Evolutionary conservation across 1,140 invertebrate species (phyloP).

Genomic region (Procambarus clarkii): DNA sequence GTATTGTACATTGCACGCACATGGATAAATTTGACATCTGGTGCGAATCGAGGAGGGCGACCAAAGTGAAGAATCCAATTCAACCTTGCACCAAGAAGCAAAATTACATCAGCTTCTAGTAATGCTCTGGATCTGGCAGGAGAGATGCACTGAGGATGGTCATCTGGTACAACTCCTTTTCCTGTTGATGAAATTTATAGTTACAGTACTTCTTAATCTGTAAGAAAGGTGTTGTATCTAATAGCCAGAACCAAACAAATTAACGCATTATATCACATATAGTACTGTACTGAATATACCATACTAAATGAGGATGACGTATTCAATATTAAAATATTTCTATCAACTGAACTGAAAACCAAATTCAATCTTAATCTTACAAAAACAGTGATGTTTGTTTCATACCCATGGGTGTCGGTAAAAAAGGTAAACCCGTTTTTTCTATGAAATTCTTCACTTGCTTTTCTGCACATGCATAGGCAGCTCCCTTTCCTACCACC

Average conservation of each 20-base stretch:
- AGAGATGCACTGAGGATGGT: conserved; percentile 85
- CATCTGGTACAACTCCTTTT: conserved; percentile 94
- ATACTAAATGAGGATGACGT: too few relatives aligned
- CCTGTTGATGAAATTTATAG: conserved; percentile 1
- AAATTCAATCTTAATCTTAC: too few relatives aligned
- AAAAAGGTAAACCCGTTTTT: conserved; percentile 87
- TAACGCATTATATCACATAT: too few relatives aligned
- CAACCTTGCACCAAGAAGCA: conserved; percentile 92
- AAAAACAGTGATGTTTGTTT: conserved; percentile 74
- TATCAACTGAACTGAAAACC: too few relatives aligned
- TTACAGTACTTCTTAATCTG: too few relatives aligned
- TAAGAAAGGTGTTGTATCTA: too few relatives aligned
- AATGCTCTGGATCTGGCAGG: conserved; percentile 91
- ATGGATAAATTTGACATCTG: conserved; percentile 93
- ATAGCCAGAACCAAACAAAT: too few relatives aligned
- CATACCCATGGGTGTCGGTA: conserved; percentile 95
- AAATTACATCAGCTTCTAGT: conserved; percentile 90
- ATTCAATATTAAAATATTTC: too few relatives aligned
- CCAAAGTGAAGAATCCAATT: conserved; percentile 99
- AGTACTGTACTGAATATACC: too few relatives aligned
- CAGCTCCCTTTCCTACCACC: conserved; percentile 95
- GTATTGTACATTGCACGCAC: conserved; percentile 75
- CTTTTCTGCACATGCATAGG: conserved; percentile 87
- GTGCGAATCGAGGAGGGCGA: conserved; percentile 87
- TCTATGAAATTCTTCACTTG: conserved; percentile 83